Evolutionary conservation across 2,797 vertebrate genomes (phyloP).

Genomic region (Acanthornis magna): DNA sequence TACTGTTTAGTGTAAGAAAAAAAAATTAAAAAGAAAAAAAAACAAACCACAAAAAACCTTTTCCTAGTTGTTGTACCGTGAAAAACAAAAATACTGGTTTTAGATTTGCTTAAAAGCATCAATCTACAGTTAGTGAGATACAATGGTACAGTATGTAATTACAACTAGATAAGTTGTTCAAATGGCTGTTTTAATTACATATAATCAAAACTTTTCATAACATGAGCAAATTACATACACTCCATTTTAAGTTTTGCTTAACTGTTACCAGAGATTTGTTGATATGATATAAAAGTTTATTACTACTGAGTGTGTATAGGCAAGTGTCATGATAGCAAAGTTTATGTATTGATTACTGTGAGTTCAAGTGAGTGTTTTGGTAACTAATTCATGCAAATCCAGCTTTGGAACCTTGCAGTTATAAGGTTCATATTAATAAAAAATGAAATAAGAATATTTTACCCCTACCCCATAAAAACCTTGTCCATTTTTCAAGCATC

Average conservation of each 20-base stretch:
- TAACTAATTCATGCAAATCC: constrained; percentile 66
- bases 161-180: constrained; percentile 77
- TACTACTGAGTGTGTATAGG: constrained; percentile 72
- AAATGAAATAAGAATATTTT: constrained; percentile 46
- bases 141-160: constrained; percentile 79
- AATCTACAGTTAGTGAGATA: constrained; percentile 74
- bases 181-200: constrained; percentile 76
- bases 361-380: constrained; percentile 68
- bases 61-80: constrained; percentile 78
- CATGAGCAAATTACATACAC: constrained; percentile 63
- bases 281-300: constrained; percentile 69
- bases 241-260: constrained; percentile 70
- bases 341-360: constrained; percentile 65
- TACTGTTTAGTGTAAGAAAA: constrained; percentile 74
- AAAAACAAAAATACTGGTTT: constrained; percentile 73
- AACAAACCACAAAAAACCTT: not conserved
- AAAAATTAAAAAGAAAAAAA: not conserved
- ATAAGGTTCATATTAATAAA: constrained; percentile 47
- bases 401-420: constrained; percentile 58
- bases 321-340: constrained; percentile 70
- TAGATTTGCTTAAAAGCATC: constrained; percentile 69
- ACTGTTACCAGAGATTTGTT: constrained; percentile 70
- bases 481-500: constrained; percentile 39
- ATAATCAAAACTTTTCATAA: constrained; percentile 72
- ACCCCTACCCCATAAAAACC: constrained; percentile 1